Evolutionary conservation across 2,797 vertebrate species (phyloP).

Genomic region (Scleropages formosus): DNA sequence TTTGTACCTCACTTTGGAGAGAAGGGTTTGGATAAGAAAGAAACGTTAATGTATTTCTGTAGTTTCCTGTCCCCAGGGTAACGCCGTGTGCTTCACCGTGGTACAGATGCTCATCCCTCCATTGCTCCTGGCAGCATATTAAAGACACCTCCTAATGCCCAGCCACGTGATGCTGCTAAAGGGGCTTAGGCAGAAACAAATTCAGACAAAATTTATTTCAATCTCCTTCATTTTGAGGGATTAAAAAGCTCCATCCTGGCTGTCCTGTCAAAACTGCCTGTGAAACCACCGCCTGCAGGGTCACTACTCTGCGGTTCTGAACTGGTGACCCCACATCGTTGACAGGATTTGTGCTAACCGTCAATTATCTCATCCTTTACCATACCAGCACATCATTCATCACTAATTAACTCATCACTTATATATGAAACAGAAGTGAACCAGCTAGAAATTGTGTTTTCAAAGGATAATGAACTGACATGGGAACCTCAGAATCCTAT

Average conservation of each 20-base stretch:
- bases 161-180: conserved; percentile 63
- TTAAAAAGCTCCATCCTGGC: conserved; percentile 8
- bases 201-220: conserved; percentile 44
- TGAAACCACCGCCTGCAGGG: not conserved
- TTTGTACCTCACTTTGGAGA: no score
- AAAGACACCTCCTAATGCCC: conserved; percentile 69
- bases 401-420: no score
- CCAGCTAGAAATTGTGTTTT: no score
- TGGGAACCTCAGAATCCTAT: no score
- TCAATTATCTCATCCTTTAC: no score
- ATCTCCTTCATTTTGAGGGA: conserved; percentile 24
- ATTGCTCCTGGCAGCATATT: conserved; percentile 55
- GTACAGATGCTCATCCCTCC: not conserved
- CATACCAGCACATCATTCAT: no score
- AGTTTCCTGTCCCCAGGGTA: conserved; percentile 27
- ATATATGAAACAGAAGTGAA: no score
- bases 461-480: no score
- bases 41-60: not conserved
- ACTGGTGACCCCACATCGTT: not conserved
- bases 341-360: no score
- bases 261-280: conserved; percentile 13
- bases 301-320: not conserved
- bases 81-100: conserved; percentile 31
- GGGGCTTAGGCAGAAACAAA: conserved; percentile 52
- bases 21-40: no score